Conservation (phyloP, 2,888 invertebrate genomes). For the Epistrophe grossulariae region DNA sequence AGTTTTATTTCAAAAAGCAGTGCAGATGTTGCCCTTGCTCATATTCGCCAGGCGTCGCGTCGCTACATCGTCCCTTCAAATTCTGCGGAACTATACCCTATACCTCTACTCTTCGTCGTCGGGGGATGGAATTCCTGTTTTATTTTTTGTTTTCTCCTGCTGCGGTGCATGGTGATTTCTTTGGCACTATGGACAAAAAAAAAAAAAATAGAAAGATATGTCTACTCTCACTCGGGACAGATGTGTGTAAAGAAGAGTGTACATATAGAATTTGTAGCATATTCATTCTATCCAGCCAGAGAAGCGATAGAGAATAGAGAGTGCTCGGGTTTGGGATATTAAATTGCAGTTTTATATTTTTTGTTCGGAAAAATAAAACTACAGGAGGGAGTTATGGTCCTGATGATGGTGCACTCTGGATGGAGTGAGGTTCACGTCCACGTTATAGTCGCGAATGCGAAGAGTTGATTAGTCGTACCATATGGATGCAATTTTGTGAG, state of each 20-base stretch:
- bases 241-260: slow-evolving; percentile 36
- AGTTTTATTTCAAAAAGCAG: slow-evolving; percentile 6
- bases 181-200: slow-evolving; percentile 34
- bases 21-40: slow-evolving; percentile 72
- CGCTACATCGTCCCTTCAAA: neutral
- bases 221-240: slow-evolving; percentile 31
- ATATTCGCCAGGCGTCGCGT: slow-evolving; percentile 29
- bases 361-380: slow-evolving; percentile 25
- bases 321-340: slow-evolving; percentile 60
- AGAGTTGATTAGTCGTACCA: slow-evolving; percentile 75
- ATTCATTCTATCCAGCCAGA: slow-evolving; percentile 27
- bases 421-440: slow-evolving; percentile 37
- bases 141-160: slow-evolving; percentile 31
- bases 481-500: slow-evolving; percentile 72
- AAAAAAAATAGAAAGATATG: slow-evolving; percentile 23
- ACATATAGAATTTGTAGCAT: slow-evolving; percentile 19
- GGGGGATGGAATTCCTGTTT: slow-evolving; percentile 54
- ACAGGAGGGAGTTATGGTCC: slow-evolving; percentile 11
- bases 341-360: slow-evolving; percentile 66
- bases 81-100: slow-evolving; percentile 29
- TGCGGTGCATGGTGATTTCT: slow-evolving; percentile 55
- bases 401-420: neutral
- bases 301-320: slow-evolving; percentile 12
- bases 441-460: slow-evolving; percentile 52
- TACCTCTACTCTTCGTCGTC: neutral